phyloP scores from a whole-genome alignment of 1,140 invertebrate genomes.

The Drosophila tani region DNA sequence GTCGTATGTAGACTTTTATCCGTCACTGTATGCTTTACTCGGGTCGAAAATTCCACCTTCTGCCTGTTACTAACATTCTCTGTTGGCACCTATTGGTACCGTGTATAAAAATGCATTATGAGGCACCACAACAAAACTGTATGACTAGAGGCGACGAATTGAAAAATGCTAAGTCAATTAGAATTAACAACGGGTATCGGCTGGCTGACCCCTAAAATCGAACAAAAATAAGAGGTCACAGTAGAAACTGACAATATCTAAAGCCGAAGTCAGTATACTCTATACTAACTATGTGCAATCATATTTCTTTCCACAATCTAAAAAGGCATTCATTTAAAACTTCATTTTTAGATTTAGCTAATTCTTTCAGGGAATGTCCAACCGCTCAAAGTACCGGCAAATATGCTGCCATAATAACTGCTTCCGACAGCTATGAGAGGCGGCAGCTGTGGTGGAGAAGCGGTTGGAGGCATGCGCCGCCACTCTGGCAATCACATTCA shows the following conservation, averaged over 20 bases:
- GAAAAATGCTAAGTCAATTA: constrained; percentile 69
- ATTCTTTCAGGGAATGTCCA: not conserved
- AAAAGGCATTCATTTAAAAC: not conserved
- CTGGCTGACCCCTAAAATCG: not conserved
- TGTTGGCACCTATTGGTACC: no score
- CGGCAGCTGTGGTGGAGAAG: constrained; percentile 4
- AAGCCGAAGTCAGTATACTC: constrained; percentile 6
- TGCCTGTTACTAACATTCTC: no score
- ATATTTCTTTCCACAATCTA: not conserved
- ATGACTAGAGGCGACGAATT: constrained; percentile 36
- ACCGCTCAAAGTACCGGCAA: constrained; percentile 50
- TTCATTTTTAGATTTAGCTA: not conserved
- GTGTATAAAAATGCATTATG: constrained; percentile 1
- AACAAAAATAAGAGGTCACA: not conserved
- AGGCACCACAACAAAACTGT: constrained; percentile 27
- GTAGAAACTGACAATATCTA: not conserved
- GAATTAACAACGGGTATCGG: constrained; percentile 47
- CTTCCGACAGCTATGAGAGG: constrained; percentile 59
- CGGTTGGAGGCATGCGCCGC: constrained; percentile 37
- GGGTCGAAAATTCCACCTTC: no score
- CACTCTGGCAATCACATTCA: constrained; percentile 77
- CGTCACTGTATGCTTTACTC: no score
- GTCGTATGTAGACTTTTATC: no score
- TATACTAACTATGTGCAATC: not conserved
- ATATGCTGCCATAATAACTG: constrained; percentile 79